Evolutionary conservation across 2,888 invertebrate species (phyloP), one percentile per base, ranked within the genome.

Genomic region (Yponomeuta cagnagella): DNA sequence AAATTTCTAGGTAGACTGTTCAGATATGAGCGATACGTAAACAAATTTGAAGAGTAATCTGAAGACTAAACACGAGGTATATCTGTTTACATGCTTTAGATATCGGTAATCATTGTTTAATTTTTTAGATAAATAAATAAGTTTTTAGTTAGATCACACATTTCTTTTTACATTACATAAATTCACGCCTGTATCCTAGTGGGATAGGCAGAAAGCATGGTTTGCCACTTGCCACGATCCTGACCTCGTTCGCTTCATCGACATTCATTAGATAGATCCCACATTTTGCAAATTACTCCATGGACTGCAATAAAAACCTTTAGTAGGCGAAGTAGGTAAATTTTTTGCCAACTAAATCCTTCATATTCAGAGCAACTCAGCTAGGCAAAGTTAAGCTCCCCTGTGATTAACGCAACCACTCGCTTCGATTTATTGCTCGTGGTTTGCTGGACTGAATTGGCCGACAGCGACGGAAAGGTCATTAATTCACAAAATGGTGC

Each of bases 381-480:
- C 52, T 2, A 15, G 52, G 15, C 76, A 31, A 31, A 31, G 64
- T 64, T 64, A 31, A 64, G 64, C 64, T 64, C 74, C 75, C 74
- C 72, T 77, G 82, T 86, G 82, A 86, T 83, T 81, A 80, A 86
- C 85, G 83, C 75, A 70, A 48, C 64, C 74, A 81, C 76, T 78
- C 76, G 79, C 76, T 79, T 78, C 82, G 80, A 86, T 86, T 85
- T 84, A 86, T 81, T 80, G 77, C 78, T 76, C 78, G 80, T 74
- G 80, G 82, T 79, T 80, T 82, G 78, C 79, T 79, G 79, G 79
- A 79, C 80, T 80, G 81, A 85, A 87, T 86, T 84, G 81, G 82
- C 85, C 75, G 72, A 74, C 52, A 58, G 52, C 52, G 52, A 75
- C 75, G 73, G 73, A 67, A 73, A 70, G 71, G 73, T 72, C 71